phyloP scores from a whole-genome alignment of 1,140 invertebrate species.

The Plectus sambesii region DNA sequence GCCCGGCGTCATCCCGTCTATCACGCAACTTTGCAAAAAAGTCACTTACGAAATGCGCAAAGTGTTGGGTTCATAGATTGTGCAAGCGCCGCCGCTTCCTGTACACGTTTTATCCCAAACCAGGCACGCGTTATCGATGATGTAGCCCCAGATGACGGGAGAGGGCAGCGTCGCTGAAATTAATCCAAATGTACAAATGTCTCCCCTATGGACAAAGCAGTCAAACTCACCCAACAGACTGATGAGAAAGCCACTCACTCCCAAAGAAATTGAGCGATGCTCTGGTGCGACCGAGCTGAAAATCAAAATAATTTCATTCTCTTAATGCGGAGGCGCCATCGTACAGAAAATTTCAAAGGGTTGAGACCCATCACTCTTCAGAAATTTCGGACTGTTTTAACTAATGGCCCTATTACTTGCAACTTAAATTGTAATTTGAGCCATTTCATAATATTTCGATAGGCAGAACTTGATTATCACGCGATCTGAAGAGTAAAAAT shows the following conservation, averaged over 20 bases:
- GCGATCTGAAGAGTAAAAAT: too few relatives aligned
- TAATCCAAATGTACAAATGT: constrained; percentile 9
- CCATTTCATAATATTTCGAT: too few relatives aligned
- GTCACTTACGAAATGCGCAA: too few relatives aligned
- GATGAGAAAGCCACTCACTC: constrained; percentile 44
- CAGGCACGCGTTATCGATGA: constrained; percentile 46
- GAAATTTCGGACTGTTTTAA: background rate
- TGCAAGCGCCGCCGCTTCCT: constrained; percentile 43
- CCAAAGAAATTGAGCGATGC: constrained; percentile 39
- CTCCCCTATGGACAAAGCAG: constrained; percentile 3
- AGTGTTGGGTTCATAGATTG: constrained; percentile 42
- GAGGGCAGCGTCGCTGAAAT: constrained; percentile 46
- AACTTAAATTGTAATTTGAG: too few relatives aligned
- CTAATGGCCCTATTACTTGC: too few relatives aligned
- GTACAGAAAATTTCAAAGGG: too few relatives aligned
- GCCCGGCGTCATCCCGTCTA: too few relatives aligned
- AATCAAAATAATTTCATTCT: constrained; percentile 1
- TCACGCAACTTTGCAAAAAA: too few relatives aligned
- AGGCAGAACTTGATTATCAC: too few relatives aligned
- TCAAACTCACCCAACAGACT: constrained; percentile 35
- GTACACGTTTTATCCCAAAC: constrained; percentile 43
- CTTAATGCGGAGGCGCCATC: too few relatives aligned
- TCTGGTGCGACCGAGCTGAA: constrained; percentile 42
- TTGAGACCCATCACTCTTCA: constrained; percentile 19
- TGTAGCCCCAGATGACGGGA: constrained; percentile 46